Percentiles rank a stretch among this genome's conserved stretches.
Evolutionary conservation across 2,888 invertebrate species (phyloP).

Genomic region (Drosophila nr. perissopoda): DNA sequence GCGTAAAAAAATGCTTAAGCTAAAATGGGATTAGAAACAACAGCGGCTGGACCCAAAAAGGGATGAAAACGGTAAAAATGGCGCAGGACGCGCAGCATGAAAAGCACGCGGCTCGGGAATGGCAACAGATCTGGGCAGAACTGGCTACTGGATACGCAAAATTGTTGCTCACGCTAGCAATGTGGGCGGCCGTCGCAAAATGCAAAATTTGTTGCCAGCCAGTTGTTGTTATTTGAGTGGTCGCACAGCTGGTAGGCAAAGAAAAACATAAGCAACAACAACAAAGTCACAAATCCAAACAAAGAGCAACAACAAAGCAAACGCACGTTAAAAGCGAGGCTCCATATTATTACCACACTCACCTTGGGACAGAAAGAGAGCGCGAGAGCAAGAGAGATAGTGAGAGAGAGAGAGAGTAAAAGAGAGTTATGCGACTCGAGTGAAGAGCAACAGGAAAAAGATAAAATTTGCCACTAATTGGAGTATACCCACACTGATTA

Average conservation of each 20-base stretch:
- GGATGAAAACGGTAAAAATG: constrained; percentile 18
- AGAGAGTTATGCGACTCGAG: constrained; percentile 7
- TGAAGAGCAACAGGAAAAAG: constrained; percentile 1
- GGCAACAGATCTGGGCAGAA: neutral
- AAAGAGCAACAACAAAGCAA: constrained; percentile 16
- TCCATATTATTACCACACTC: constrained; percentile 13
- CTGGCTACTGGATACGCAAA: constrained; percentile 11
- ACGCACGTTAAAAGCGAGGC: constrained; percentile 37
- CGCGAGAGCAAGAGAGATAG: neutral
- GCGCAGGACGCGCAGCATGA: constrained; percentile 36
- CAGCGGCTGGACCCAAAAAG: constrained; percentile 32
- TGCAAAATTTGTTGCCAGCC: constrained; percentile 42
- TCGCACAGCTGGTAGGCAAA: constrained; percentile 65
- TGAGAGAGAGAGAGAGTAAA: neutral
- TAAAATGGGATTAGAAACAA: constrained; percentile 77
- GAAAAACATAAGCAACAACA: constrained; percentile 7
- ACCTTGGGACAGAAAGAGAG: neutral
- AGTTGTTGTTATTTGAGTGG: constrained; percentile 68
- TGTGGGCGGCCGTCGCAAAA: constrained; percentile 44
- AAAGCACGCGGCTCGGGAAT: constrained; percentile 2
- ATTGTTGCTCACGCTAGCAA: constrained; percentile 30
- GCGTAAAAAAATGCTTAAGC: constrained; percentile 76
- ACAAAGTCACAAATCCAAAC: constrained; percentile 5
- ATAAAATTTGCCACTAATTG: constrained; percentile 36
- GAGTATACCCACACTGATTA: constrained; percentile 14